Evolutionary conservation across 2,888 invertebrate genomes (phyloP).

Genomic region (Eristalis pertinax): DNA sequence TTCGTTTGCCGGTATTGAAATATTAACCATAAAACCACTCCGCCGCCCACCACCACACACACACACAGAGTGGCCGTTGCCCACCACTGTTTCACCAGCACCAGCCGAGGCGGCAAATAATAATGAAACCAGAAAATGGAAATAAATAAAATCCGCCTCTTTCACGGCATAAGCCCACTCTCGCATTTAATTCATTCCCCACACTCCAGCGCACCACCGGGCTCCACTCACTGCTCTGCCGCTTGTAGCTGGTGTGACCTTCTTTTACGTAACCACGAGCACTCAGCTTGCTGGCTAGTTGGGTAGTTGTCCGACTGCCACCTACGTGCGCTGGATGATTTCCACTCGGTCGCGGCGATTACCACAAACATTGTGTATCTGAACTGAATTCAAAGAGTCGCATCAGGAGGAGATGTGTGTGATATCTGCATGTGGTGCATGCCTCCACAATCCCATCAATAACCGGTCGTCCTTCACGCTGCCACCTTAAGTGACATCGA

Average conservation of each 20-base stretch:
- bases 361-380: constrained; percentile 38
- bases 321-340: constrained; percentile 56
- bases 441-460: constrained; percentile 41
- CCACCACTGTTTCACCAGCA: constrained; percentile 42
- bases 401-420: constrained; percentile 10
- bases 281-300: constrained; percentile 8
- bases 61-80: background rate
- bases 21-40: constrained; percentile 67
- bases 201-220: background rate
- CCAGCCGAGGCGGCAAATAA: constrained; percentile 3
- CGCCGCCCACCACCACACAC: constrained; percentile 52
- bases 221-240: background rate
- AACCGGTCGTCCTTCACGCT: constrained; percentile 67
- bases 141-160: constrained; percentile 54
- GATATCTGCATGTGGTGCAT: constrained; percentile 42
- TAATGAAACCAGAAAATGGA: constrained; percentile 33
- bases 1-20: constrained; percentile 52
- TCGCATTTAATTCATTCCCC: constrained; percentile 31
- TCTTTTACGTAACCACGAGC: constrained; percentile 70
- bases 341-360: constrained; percentile 50
- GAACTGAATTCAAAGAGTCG: constrained; percentile 64
- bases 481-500: constrained; percentile 4
- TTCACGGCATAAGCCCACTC: constrained; percentile 51
- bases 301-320: constrained; percentile 16
- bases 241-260: constrained; percentile 31